Conservation (phyloP, 1,140 invertebrate species). For the Zaprionus camerounensis region DNA sequence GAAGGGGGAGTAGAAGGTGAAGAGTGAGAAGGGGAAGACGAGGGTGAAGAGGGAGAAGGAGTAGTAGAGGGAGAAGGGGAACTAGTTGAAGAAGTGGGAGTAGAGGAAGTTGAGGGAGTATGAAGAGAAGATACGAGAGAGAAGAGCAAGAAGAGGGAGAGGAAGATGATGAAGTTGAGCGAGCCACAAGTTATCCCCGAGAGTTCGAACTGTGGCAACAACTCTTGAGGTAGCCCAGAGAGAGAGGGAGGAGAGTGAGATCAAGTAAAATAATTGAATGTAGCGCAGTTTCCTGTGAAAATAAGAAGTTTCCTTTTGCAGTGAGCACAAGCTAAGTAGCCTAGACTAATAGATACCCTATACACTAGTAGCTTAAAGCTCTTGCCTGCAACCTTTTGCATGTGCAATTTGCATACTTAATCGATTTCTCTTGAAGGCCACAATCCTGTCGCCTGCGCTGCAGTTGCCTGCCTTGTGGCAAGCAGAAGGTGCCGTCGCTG, state of each 20-base stretch:
- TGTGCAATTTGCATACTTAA: neutral
- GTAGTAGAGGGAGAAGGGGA: too few relatives aligned
- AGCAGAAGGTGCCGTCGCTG: constrained; percentile 29
- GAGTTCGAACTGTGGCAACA: neutral
- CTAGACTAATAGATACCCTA: neutral
- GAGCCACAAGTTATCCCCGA: neutral
- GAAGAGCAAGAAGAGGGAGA: neutral
- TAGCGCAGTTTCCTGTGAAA: constrained; percentile 1
- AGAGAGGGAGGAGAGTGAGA: neutral
- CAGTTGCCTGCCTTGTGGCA: constrained; percentile 20
- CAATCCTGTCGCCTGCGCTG: constrained; percentile 23
- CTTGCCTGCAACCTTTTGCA: neutral
- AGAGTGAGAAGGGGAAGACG: neutral
- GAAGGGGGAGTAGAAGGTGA: neutral
- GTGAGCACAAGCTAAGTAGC: neutral
- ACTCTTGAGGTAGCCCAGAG: neutral
- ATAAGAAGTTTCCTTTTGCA: neutral
- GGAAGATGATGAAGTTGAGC: neutral
- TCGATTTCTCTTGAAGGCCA: neutral
- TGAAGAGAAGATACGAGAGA: too few relatives aligned
- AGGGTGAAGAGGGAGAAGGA: too few relatives aligned
- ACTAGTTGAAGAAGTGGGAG: too few relatives aligned
- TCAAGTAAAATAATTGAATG: neutral
- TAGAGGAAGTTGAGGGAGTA: too few relatives aligned
- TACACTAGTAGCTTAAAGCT: neutral